Evolutionary conservation across 2,113 vertebrate species (phyloP), one percentile per base, ranked within the genome.

Genomic region (Tauraco erythrolophus): DNA sequence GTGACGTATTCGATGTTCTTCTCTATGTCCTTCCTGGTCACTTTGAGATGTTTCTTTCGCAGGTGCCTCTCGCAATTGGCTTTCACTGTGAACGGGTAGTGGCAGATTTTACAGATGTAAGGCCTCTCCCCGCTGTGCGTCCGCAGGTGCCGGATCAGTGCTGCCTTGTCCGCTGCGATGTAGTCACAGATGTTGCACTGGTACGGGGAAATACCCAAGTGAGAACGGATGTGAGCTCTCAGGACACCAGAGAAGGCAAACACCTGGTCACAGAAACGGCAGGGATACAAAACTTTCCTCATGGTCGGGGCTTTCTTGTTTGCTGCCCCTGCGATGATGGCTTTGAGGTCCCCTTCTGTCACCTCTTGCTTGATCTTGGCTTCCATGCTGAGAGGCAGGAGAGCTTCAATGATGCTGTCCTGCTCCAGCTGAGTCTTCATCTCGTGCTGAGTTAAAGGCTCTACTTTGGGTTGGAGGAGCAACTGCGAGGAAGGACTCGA

Each of bases 21-120:
- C 97, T 99, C 99, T 0, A 99, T 99, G 82, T 99, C 99, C 95
- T 99, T 99, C 66, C 99, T 98, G 2, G 99, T 99, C 24, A 98
- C 99, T 97, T 99, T 99, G 96, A 98, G 98, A 97, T 99, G 99
- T 96, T 99, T 99, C 98, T 99, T 99, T 56, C 99, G 98, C 91
- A 99, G 98, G 97, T 99, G 99, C 88, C 99, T 98, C 98, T 99
- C 99, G 2, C 99, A 99, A 97, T 99, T 99, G 95, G 99, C 99
- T 95, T 99, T 99, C 95, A 99, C 99, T 1, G 99, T 99, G 98
- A 99, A 99, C 0, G 99, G 99, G 92, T 99, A 99, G 95, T 99
- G 99, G 97, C 99, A 99, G 96, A 99, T 99, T n/a, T 99, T 99
- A 96, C 99, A 99, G 84, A 99, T 98, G 62, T 99, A 99, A 5